Evolutionary conservation across 1,140 invertebrate species (phyloP), one percentile per base, ranked within the genome.

Genomic region (Heliconius hewitsoni): DNA sequence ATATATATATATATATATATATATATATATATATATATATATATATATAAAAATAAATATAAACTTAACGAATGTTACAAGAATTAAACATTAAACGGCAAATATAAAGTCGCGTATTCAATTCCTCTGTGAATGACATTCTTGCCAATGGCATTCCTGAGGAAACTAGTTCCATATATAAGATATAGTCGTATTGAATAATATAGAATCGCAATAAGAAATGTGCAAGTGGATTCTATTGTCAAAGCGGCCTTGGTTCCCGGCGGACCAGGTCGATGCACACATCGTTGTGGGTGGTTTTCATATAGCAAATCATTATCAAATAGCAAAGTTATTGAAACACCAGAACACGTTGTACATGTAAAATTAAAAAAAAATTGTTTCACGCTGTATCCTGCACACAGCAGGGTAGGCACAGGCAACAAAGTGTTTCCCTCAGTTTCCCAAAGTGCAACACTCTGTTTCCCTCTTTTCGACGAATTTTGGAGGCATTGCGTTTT

Each of bases 91-190:
- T n/a, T 50, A 57, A 57, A 73, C 42, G 13, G 19, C 55, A 78
- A 42, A 30, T 23, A 23, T 83, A 80, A 78, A 81, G 81, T 81
- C 71, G 73, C 75, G 79, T 73, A 82, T 85, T 85, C 71, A 76
- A 85, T 80, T 81, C 79, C 74, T 55, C n/a, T 39, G 76, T 71
- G 78, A 72, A 82, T 74, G 77, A 74, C 23, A 77, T 80, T 84
- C 77, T 70, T 78, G 66, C 76, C 82, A 82, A 78, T 83, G 83
- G 85, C 83, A 86, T 86, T 81, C 86, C 89, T 82, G 88, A 91
- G 90, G 90, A 90, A 93, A 90, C 90, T 89, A 91, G 90, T 92
- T 90, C 86, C 87, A 89, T 90, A 92, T 86, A 89, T 89, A 89
- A 85, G 9, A 89, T 89, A 91, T 90, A 86, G 87, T 86, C 78